Evolutionary conservation across 1,140 invertebrate genomes (phyloP), one percentile per base, ranked within the genome.

Genomic region (Drosophila navojoa): DNA sequence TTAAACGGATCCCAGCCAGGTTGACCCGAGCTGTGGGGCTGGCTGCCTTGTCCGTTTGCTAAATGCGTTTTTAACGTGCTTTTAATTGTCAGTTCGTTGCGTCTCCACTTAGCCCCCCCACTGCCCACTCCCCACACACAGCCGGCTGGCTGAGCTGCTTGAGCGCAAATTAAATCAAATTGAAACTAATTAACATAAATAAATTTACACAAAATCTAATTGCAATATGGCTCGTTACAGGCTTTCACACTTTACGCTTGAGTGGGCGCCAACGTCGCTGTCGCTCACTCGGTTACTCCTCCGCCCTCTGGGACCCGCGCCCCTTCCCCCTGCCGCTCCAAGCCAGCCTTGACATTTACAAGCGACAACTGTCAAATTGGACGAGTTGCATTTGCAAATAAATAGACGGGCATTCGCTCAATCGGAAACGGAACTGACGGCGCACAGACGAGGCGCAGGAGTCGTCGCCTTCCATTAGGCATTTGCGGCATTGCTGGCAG

Each of bases 51-150:
- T 9, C 52, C 58, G 78, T 76, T 81, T 77, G 82, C 81, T 89
- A 91, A 91, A 91, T 91, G 90, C 78, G 84, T 90, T 91, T 91
- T 91, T 91, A 91, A 91, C 90, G 90, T 90, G 81, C 81, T 91
- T 91, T 91, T 91, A 91, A 91, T 91, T 91, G 86, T 87, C 77
- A 79, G 77, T 72, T 86, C 70, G 66, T 76, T 79, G 69, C 53
- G 52, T 13, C 57, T 15, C 13, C 15, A n/a, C n/a, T 15, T 27
- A 38, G 16, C 35, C 29, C 15, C 35, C 19, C 19, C 19, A 22
- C 19, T 22, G 2, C 19, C 19, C 19, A 22, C 19, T 2, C 19
- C 19, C 25, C 25, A 32, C 10, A 4, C 25, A 16, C 44, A 13
- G 4, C 11, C 19, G 4, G 4, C 35, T 2, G 35, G 11, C 38